phyloP scores from a whole-genome alignment of 2,888 invertebrate species.

The Drepana falcataria region DNA sequence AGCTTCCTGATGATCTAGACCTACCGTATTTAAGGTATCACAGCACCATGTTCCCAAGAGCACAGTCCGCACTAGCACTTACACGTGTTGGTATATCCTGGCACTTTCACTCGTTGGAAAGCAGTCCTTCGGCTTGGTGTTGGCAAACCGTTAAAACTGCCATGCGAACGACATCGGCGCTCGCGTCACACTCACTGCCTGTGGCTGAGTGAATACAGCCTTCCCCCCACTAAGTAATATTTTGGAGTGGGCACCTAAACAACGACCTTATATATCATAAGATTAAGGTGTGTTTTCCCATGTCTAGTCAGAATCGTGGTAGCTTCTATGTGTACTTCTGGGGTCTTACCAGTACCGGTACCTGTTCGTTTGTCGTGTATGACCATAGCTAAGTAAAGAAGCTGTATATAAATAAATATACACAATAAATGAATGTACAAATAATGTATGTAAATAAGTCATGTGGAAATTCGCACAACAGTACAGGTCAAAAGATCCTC shows the following conservation, averaged over 20 bases:
- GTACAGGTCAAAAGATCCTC: no score
- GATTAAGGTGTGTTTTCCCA: background rate
- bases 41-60: slow-evolving; percentile 17
- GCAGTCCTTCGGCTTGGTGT: slow-evolving; percentile 54
- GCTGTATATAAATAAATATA: no score
- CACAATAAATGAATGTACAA: no score
- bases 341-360: background rate
- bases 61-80: slow-evolving; percentile 27
- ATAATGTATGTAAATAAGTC: no score
- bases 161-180: slow-evolving; percentile 15
- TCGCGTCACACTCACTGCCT: slow-evolving; percentile 49
- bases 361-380: no score
- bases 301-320: no score
- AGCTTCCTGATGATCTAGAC: slow-evolving; percentile 21
- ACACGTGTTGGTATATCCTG: slow-evolving; percentile 38
- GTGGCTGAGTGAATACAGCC: slow-evolving; percentile 42
- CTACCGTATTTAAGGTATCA: slow-evolving; percentile 21
- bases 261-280: background rate
- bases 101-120: slow-evolving; percentile 60
- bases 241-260: background rate
- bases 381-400: no score
- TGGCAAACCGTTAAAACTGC: slow-evolving; percentile 33
- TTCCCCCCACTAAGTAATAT: slow-evolving; percentile 39
- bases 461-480: no score
- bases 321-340: no score